Conservation (phyloP, 1,140 invertebrate species). For the Saccostrea glomerata region DNA sequence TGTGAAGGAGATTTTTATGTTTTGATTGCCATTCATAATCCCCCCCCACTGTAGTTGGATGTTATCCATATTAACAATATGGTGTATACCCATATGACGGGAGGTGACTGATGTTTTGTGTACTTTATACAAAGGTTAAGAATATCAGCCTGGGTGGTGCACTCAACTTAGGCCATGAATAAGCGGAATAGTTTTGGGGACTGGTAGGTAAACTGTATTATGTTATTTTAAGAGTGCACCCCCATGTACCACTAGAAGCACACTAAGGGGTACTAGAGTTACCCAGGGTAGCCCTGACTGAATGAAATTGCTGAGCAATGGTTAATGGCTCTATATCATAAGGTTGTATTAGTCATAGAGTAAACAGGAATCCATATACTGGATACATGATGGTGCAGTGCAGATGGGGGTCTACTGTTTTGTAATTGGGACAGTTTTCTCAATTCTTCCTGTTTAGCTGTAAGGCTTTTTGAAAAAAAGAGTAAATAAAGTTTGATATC, state of each 20-base stretch:
- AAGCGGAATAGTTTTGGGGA: not conserved
- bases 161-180: slow-evolving; percentile 6
- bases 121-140: not conserved
- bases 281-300: not conserved
- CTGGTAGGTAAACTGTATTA: not conserved
- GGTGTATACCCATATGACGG: not conserved
- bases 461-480: not conserved
- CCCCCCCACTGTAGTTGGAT: not conserved
- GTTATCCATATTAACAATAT: not conserved
- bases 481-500: slow-evolving; percentile 4
- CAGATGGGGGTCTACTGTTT: not conserved
- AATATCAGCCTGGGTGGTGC: slow-evolving; percentile 2
- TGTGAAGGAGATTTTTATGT: not conserved
- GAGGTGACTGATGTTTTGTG: slow-evolving; percentile 15
- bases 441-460: not conserved
- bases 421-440: not conserved
- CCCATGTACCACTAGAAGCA: not conserved
- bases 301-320: slow-evolving; percentile 24
- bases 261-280: slow-evolving; percentile 13
- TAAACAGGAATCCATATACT: not conserved
- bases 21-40: not conserved
- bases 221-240: slow-evolving; percentile 17
- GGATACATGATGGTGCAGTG: not conserved
- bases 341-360: not conserved
- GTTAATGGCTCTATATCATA: not conserved